Conservation (phyloP, 2,888 invertebrate species). For the Oasisia sp. region DNA sequence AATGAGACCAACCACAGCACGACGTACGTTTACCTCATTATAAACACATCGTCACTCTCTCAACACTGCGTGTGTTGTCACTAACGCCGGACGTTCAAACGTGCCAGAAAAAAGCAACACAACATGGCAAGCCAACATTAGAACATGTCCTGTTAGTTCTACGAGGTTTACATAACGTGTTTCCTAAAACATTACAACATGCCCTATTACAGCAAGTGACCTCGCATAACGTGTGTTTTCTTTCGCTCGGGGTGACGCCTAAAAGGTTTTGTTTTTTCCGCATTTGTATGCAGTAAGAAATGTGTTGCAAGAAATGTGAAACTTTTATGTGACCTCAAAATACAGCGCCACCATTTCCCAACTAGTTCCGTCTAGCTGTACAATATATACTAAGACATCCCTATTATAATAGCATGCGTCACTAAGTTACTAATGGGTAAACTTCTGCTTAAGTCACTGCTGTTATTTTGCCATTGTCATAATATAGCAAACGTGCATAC, state of each 20-base stretch:
- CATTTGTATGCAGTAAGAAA: too few relatives aligned
- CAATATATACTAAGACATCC: too few relatives aligned
- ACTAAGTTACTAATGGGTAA: neutral
- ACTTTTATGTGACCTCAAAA: neutral
- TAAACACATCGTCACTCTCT: too few relatives aligned
- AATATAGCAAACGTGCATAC: neutral
- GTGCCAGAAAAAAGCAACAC: neutral
- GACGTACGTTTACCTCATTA: neutral
- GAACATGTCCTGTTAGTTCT: too few relatives aligned
- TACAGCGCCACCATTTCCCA: too few relatives aligned
- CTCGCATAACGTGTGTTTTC: neutral
- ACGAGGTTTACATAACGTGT: neutral
- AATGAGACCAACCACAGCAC: neutral
- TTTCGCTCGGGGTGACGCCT: neutral
- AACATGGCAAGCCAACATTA: too few relatives aligned
- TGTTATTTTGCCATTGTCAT: neutral
- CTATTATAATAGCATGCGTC: neutral
- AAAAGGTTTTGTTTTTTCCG: neutral
- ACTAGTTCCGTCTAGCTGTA: too few relatives aligned
- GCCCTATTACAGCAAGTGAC: neutral
- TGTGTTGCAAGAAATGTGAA: neutral
- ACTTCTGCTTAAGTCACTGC: neutral
- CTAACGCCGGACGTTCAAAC: neutral
- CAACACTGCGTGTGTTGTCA: too few relatives aligned
- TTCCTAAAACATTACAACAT: neutral